Base-by-base conservation (phyloP, 2,113 vertebrate genomes). In the Passer montanus region DNA sequence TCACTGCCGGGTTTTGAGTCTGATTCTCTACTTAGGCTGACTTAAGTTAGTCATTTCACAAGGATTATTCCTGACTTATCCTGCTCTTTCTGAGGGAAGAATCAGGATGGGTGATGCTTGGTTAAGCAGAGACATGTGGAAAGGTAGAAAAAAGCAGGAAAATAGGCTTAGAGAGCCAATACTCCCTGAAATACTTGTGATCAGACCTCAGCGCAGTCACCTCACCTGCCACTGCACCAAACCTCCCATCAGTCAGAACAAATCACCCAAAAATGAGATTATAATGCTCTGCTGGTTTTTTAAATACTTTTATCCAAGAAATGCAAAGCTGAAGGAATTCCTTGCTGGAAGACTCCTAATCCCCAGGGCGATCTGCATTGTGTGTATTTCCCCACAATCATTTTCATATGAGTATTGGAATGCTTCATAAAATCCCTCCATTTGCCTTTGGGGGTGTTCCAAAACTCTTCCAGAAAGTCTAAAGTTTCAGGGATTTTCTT, bases 391-490 rank as follows among this genome's bases (percentile, higher is more conserved):
- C 64, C 66, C 43, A 18, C 74, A 93, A 94, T 92, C 63, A 77
- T 93, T 97, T 96, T 96, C 94, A 93, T 82, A 81, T 92, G 95
- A 53, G 74, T 41, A 76, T 13, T 39, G 78, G 77, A 64, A 70
- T 92, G 94, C 72, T 80, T 52, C 10, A 8, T 49, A 49, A 96
- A 95, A 91, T 81, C 49, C 62, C 74, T 97, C 70, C 76, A 6
- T 92, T 90, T 70, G 90, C 93, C 76, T 75, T 72, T 70, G 81
- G 76, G 70, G 69, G 55, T 43, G 50, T 89, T 96, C 82, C 83
- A 94, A 78, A 93, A 87, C 80, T 91, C 90, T 90, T 95, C 94
- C 84, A 79, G 87, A 92, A 95, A 90, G 66, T 53, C 74, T 92
- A 27, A 70, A 87, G 60, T 89, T 94, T 91, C 31, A 28, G 59